Evolutionary conservation across 2,797 vertebrate genomes (phyloP).

Genomic region (Menidia menidia): DNA sequence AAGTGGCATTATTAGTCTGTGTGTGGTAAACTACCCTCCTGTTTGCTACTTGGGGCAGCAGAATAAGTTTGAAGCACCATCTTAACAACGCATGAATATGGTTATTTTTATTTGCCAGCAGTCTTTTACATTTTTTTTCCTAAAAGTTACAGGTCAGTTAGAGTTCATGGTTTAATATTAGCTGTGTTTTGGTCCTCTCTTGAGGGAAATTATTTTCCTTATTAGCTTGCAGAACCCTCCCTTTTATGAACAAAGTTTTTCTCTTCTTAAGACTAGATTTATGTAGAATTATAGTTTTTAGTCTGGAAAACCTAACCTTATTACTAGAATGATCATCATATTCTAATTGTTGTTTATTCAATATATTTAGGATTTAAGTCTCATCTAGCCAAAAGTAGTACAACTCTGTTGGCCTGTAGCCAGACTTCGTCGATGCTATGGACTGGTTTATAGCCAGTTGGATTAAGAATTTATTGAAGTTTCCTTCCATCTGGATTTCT

Average conservation of each 20-base stretch:
- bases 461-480: neutral
- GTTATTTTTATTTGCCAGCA: neutral
- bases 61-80: neutral
- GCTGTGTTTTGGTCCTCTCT: neutral
- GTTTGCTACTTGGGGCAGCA: neutral
- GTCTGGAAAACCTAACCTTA: neutral
- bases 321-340: no score
- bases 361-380: neutral
- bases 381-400: neutral
- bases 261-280: neutral
- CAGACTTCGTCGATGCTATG: neutral
- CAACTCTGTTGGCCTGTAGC: neutral
- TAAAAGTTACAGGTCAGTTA: neutral
- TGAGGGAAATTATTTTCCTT: no score
- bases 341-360: neutral
- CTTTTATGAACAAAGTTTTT: neutral
- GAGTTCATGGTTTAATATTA: neutral
- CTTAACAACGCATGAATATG: no score
- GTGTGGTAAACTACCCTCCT: neutral
- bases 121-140: no score
- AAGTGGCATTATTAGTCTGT: no score
- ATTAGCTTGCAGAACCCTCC: no score
- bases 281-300: neutral
- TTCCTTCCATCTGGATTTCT: neutral
- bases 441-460: neutral